These are phyloP conservation scores for Sterna hirundo DNA, from an alignment of 2,113 vertebrate species.

Conservation along the genomic window DNA sequence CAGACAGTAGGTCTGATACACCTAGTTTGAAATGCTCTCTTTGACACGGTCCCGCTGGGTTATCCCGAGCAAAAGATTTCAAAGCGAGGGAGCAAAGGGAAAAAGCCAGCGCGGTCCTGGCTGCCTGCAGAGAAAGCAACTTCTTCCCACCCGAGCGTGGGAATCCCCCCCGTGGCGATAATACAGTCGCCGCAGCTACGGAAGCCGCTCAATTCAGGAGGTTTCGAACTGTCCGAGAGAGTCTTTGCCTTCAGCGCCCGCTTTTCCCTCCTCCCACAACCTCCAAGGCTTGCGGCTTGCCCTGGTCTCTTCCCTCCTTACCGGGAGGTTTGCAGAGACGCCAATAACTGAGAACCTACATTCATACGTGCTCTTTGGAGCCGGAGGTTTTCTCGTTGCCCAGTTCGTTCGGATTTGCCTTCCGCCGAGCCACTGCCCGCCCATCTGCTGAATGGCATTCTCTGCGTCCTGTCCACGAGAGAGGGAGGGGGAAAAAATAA, in stretches of 20 bases:
- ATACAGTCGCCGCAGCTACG: rapidly evolving
- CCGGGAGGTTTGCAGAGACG: not conserved
- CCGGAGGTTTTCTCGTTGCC: conserved; percentile 96
- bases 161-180: not conserved
- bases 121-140: no score
- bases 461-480: conserved; percentile 86
- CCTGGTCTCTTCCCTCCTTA: not conserved
- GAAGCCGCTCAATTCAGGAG: not conserved
- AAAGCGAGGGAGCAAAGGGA: not conserved
- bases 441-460: conserved; percentile 98
- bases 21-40: not conserved
- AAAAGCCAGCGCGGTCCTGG: not conserved
- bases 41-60: not conserved
- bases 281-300: not conserved
- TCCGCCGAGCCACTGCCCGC: conserved; percentile 96
- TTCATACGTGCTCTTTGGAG: conserved; percentile 92
- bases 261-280: not conserved
- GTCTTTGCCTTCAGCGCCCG: rapidly evolving
- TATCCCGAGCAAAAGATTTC: not conserved
- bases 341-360: conserved; percentile 69
- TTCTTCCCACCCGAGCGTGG: not conserved
- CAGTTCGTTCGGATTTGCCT: conserved; percentile 98
- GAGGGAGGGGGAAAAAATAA: not conserved
- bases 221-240: rapidly evolving
- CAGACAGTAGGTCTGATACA: not conserved